Conservation (phyloP, 2,888 invertebrate genomes). For the Eristalis arbustorum region DNA sequence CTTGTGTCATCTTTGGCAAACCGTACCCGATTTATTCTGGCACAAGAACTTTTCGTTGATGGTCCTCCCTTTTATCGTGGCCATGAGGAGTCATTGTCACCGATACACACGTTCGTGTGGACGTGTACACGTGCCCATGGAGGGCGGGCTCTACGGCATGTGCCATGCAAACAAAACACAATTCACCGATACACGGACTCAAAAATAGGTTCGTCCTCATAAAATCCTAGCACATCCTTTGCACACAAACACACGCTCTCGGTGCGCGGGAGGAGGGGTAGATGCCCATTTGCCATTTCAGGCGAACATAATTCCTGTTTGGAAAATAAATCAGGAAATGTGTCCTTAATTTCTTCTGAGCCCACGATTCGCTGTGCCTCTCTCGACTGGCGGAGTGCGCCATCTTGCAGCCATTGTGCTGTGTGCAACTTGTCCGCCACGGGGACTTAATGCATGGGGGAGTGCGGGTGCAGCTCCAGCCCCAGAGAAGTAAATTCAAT, state of each 20-base stretch:
- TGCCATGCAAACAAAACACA: slow-evolving; percentile 17
- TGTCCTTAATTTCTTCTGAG: slow-evolving; percentile 16
- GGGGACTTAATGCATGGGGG: not conserved
- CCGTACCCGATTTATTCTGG: slow-evolving; percentile 7
- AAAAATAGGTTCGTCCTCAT: not conserved
- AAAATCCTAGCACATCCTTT: not conserved
- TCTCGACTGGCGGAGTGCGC: not conserved
- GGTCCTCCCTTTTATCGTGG: not conserved
- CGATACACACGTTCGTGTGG: slow-evolving; percentile 8
- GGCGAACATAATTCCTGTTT: slow-evolving; percentile 12
- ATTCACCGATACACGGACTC: not conserved
- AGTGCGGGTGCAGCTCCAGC: not conserved
- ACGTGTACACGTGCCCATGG: not conserved
- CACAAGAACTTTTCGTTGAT: not conserved
- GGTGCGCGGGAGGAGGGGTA: not conserved
- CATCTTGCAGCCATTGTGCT: slow-evolving; percentile 14
- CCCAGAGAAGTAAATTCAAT: slow-evolving; percentile 37
- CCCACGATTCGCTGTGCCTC: not conserved
- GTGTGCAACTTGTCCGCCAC: slow-evolving; percentile 19
- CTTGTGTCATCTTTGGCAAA: slow-evolving; percentile 3
- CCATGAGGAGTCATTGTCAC: slow-evolving; percentile 15
- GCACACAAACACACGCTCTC: slow-evolving; percentile 14
- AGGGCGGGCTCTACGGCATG: slow-evolving; percentile 13
- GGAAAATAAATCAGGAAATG: slow-evolving; percentile 26
- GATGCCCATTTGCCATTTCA: slow-evolving; percentile 11